These are phyloP conservation scores for Ornithoptera alexandrae DNA, from an alignment of 2,888 invertebrate genomes.

Conservation along the genomic window DNA sequence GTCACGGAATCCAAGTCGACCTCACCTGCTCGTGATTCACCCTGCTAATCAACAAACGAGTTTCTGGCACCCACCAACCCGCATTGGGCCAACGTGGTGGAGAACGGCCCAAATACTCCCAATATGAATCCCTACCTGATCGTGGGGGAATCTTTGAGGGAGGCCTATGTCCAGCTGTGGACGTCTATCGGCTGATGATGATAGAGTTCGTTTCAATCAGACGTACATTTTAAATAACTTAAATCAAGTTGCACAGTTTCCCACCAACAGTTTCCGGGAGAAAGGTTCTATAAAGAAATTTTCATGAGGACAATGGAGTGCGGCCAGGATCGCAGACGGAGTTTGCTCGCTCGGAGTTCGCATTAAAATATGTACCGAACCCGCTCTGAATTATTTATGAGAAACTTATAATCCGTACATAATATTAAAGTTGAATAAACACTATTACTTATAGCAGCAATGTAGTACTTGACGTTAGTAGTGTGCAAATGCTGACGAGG, in stretches of 20 bases:
- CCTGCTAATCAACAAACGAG: no score
- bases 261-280: background rate
- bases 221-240: constrained; percentile 6
- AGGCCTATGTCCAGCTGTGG: no score
- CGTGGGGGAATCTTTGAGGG: no score
- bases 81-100: no score
- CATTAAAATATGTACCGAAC: constrained; percentile 5
- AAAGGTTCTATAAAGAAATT: constrained; percentile 13
- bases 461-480: background rate
- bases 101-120: no score
- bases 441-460: background rate
- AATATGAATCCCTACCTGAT: no score
- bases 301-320: constrained; percentile 7
- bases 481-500: no score
- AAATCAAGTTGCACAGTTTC: background rate
- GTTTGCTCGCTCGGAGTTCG: background rate
- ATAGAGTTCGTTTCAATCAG: background rate
- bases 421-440: background rate
- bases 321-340: background rate
- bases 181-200: no score
- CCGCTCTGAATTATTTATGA: constrained; percentile 5
- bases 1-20: no score
- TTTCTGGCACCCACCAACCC: no score
- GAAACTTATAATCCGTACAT: background rate
- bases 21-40: no score